Conservation (phyloP, 2,797 vertebrate genomes). For the Amphiprion clarkii region DNA sequence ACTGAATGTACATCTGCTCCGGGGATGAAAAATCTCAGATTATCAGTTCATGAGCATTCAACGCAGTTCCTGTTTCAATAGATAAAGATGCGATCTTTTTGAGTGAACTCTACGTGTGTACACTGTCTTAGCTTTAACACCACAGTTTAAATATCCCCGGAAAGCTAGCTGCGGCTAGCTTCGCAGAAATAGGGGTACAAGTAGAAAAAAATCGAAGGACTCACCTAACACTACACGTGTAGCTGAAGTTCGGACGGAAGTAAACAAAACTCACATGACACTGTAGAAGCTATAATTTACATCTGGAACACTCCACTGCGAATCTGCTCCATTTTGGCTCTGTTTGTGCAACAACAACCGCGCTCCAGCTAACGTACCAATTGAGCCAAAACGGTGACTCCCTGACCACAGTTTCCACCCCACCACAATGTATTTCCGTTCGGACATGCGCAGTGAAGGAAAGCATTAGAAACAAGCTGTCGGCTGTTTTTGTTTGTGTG, state of each 20-base stretch:
- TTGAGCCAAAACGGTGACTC: constrained; percentile 73
- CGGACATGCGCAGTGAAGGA: constrained; percentile 80
- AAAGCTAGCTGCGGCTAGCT: constrained; percentile 4
- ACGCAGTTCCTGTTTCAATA: not conserved
- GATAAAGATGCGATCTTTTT: not conserved
- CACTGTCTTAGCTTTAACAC: no score
- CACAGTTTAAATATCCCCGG: not conserved
- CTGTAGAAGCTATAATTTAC: not conserved
- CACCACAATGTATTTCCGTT: constrained; percentile 29
- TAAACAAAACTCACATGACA: constrained; percentile 88
- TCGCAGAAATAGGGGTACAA: not conserved
- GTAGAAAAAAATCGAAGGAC: not conserved
- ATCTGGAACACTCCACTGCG: not conserved
- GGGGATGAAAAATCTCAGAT: no score
- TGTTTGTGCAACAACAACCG: rapidly evolving
- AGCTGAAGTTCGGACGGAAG: constrained; percentile 57
- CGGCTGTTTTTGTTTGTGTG: constrained; percentile 79
- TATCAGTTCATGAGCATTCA: no score
- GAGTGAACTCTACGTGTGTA: not conserved
- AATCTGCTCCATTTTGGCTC: constrained; percentile 81
- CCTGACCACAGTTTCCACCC: constrained; percentile 53
- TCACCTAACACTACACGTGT: constrained; percentile 74
- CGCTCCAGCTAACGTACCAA: rapidly evolving
- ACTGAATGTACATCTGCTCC: no score
- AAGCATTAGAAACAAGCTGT: constrained; percentile 21